Conservation (phyloP, 2,113 vertebrate species). For the Tetrao urogallus region DNA sequence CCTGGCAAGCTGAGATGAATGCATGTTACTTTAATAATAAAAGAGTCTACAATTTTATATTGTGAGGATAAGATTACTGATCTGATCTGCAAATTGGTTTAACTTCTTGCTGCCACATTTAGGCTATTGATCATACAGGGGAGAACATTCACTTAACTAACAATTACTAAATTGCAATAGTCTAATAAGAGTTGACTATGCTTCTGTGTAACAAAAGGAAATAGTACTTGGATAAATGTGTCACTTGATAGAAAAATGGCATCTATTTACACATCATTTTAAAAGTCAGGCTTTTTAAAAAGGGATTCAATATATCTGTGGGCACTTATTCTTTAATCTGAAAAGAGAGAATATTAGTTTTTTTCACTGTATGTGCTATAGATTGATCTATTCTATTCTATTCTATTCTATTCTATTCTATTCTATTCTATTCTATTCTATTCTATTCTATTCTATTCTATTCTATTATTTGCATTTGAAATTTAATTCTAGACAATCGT, state of each 20-base stretch:
- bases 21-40: slow-evolving; percentile 32
- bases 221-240: not conserved
- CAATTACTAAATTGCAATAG: slow-evolving; percentile 39
- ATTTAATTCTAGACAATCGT: not conserved
- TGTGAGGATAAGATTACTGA: slow-evolving; percentile 22
- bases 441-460: too few species aligned
- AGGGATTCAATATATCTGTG: not conserved
- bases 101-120: slow-evolving; percentile 38
- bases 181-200: not conserved
- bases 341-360: not conserved
- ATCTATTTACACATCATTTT: slow-evolving; percentile 30
- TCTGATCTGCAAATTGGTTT: slow-evolving; percentile 46
- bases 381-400: not conserved
- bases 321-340: not conserved
- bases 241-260: slow-evolving; percentile 9
- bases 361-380: not conserved
- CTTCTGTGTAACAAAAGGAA: slow-evolving; percentile 11
- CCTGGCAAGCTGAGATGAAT: slow-evolving; percentile 56
- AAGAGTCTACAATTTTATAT: slow-evolving; percentile 8
- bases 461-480: not conserved
- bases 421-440: too few species aligned
- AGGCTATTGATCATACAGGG: slow-evolving; percentile 30
- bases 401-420: too few species aligned
- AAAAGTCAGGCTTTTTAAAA: not conserved
- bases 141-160: slow-evolving; percentile 17